Percentiles rank a stretch among this genome's conserved stretches.
Evolutionary conservation across 2,797 vertebrate species (phyloP).

Genomic region (Eidolon dupreanum): DNA sequence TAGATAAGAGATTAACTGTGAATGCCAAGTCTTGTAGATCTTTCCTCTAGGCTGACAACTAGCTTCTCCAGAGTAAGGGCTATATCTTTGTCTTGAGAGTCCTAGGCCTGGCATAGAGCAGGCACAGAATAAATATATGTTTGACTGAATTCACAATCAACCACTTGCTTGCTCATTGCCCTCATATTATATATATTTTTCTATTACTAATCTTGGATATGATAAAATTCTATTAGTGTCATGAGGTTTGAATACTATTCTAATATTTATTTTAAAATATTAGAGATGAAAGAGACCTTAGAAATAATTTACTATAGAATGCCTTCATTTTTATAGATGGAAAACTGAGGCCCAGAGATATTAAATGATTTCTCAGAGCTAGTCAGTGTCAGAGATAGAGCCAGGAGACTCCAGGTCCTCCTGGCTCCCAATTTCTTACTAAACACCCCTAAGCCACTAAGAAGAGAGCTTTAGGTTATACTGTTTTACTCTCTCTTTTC

Average conservation of each 20-base stretch:
- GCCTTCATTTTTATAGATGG: slow-evolving; percentile 18
- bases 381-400: background rate
- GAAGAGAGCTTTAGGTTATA: background rate
- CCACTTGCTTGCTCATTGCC: background rate
- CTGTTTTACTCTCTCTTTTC: no score
- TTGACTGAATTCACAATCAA: background rate
- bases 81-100: background rate
- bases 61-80: background rate
- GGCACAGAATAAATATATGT: background rate
- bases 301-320: background rate
- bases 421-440: background rate
- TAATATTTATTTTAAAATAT: slow-evolving; percentile 40
- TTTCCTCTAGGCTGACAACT: background rate
- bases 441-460: background rate
- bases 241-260: background rate
- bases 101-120: background rate
- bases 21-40: background rate
- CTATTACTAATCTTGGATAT: background rate
- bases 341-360: background rate
- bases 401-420: background rate
- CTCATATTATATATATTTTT: background rate
- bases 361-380: slow-evolving; percentile 10
- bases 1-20: slow-evolving; percentile 6
- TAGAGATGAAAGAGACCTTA: background rate
- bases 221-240: slow-evolving; percentile 40